These are phyloP conservation scores for Embidobia sp. DNA, from an alignment of 2,888 invertebrate genomes.

Conservation along the genomic window DNA sequence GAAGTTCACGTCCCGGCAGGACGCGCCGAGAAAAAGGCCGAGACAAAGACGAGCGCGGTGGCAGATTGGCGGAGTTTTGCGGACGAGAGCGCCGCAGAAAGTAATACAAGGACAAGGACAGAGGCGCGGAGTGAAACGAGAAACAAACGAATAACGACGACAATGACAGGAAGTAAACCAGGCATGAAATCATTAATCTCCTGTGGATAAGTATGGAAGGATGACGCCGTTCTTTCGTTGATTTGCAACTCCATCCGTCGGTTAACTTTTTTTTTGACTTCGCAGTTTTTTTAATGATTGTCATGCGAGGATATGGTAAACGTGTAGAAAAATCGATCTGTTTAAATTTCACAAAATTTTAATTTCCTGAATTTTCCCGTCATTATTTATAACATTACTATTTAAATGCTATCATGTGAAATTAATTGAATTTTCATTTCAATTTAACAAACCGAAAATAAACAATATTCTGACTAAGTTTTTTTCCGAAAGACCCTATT, in stretches of 20 bases:
- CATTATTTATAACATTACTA: too few relatives aligned
- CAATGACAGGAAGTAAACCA: constrained; percentile 76
- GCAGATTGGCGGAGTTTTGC: constrained; percentile 35
- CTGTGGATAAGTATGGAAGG: constrained; percentile 76
- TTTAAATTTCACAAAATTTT: too few relatives aligned
- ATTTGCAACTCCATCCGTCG: constrained; percentile 30
- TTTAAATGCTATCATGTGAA: too few relatives aligned
- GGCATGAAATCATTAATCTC: constrained; percentile 81
- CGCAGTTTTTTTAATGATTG: too few relatives aligned
- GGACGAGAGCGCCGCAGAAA: constrained; percentile 29
- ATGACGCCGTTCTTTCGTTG: constrained; percentile 70
- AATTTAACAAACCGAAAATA: too few relatives aligned
- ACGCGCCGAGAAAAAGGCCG: constrained; percentile 36
- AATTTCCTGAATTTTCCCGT: too few relatives aligned
- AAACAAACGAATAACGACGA: constrained; percentile 69
- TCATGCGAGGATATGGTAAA: too few relatives aligned
- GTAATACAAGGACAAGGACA: constrained; percentile 51
- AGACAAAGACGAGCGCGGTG: constrained; percentile 36
- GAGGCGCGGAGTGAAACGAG: constrained; percentile 57
- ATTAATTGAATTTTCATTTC: too few relatives aligned
- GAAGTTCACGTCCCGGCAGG: constrained; percentile 59
- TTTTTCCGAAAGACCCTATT: too few relatives aligned
- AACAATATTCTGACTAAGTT: too few relatives aligned
- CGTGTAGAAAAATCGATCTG: too few relatives aligned
- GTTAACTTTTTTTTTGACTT: constrained; percentile 12